Base-by-base conservation (phyloP, 2,113 vertebrate species). In the Pituophis catenifer region DNA sequence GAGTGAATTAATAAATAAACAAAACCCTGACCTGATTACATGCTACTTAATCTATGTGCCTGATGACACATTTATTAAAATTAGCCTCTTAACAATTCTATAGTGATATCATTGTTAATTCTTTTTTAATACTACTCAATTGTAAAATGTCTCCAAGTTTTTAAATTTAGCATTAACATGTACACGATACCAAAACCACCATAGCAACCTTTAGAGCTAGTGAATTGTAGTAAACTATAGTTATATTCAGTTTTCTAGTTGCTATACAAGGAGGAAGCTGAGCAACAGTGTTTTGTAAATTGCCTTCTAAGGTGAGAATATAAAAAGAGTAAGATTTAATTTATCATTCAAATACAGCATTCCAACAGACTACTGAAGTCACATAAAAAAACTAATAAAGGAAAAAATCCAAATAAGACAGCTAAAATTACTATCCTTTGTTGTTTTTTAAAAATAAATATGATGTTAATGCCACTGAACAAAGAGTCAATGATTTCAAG, bases 1-100 rank as follows among this genome's bases (percentile, higher is more conserved):
- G 33, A 81, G 33, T 81, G 75, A 81, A 21, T 44, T 33, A 81
- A 81, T 81, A 44, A 81, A 81, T 81, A 44, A 81, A 75, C 95
- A 95, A 59, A 96, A 96, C 91, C 94, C 94, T 96, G 96, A 97
- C 97, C 97, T 96, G 97, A 94, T 96, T 97, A 96, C 92, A 93
- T 96, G 95, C 89, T 95, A 90, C 95, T 95, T 97, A 96, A 97
- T 93, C 95, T 94, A 75, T 93, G 89, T 15, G 91, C 90, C 55
- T 86, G 62, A 94, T 96, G 91, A 95, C 94, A 90, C 2, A 0
- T 93, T 95, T 50, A 94, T 55, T 88, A 93, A 87, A 92, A 92
- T 75, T 92, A 92, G 93, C 53, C 33, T 85, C 62, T 91, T 86
- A 90, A 24, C 55, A 70, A 89, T n/a, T 90, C 10, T 0, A 88